These are phyloP conservation scores for Cynocephalus volans DNA, from an alignment of 2,113 vertebrate genomes.

Conservation along the genomic window DNA sequence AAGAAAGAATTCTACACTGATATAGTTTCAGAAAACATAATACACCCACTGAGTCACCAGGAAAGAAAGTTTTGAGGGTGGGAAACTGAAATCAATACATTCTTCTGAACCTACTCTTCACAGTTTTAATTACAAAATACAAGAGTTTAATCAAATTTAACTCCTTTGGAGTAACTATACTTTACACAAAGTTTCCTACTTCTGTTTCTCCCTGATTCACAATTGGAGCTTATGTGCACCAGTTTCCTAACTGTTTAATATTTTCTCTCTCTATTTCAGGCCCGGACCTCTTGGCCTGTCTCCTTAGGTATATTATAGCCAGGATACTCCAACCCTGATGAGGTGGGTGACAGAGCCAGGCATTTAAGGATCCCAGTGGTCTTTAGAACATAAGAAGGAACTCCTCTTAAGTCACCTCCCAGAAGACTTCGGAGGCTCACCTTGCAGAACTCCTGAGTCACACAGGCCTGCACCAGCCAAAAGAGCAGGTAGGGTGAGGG, in stretches of 20 bases:
- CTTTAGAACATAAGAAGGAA: not conserved
- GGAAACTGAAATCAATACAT: not conserved
- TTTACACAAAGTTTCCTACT: not conserved
- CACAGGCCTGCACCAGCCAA: not conserved
- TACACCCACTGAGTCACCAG: not conserved
- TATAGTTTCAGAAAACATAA: conserved; percentile 20
- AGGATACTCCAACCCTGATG: not conserved
- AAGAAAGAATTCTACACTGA: conserved; percentile 21
- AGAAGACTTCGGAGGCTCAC: not conserved
- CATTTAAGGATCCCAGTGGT: not conserved
- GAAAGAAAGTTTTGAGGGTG: not conserved
- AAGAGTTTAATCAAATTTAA: not conserved
- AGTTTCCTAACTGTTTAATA: not conserved
- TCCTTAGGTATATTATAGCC: too few species aligned
- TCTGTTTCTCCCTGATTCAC: not conserved
- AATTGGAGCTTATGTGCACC: not conserved
- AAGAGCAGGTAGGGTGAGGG: not conserved
- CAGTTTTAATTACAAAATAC: not conserved
- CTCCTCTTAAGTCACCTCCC: not conserved
- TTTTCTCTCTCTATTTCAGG: not conserved
- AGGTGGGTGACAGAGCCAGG: not conserved
- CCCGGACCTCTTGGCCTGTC: not conserved
- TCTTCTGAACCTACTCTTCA: not conserved
- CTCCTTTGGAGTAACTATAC: not conserved
- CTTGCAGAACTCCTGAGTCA: not conserved